Conservation (phyloP, 2,797 vertebrate genomes). For the Macropodus opercularis region DNA sequence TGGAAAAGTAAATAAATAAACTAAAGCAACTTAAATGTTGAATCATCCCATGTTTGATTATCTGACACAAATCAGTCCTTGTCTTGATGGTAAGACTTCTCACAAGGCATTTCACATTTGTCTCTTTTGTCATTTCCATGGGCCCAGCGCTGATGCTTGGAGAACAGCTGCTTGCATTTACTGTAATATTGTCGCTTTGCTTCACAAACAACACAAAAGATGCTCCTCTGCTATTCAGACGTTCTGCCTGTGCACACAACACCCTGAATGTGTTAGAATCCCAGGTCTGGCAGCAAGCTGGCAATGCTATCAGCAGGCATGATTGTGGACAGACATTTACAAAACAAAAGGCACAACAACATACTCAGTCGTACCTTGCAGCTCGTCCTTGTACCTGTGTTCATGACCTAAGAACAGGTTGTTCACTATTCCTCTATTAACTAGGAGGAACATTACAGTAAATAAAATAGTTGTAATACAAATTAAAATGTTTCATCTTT, state of each 20-base stretch:
- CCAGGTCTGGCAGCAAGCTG: constrained; percentile 1
- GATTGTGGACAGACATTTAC: constrained; percentile 1
- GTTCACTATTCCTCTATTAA: too few relatives aligned
- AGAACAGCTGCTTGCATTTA: constrained; percentile 23
- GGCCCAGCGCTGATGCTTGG: not conserved
- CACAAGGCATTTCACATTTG: not conserved
- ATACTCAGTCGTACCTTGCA: too few relatives aligned
- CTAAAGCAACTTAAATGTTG: too few relatives aligned
- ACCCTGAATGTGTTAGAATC: constrained; percentile 16
- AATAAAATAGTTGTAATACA: too few relatives aligned
- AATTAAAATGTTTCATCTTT: too few relatives aligned
- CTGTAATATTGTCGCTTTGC: constrained; percentile 17
- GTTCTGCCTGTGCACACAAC: constrained; percentile 15
- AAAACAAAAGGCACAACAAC: too few relatives aligned
- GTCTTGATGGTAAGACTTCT: not conserved
- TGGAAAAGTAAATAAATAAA: too few relatives aligned
- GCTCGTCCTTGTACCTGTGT: too few relatives aligned
- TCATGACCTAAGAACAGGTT: too few relatives aligned
- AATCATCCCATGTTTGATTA: not conserved
- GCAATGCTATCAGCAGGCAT: not conserved
- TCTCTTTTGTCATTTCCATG: not conserved
- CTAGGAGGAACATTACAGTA: too few relatives aligned
- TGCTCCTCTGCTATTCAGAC: not conserved
- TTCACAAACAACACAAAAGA: constrained; percentile 14
- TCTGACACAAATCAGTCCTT: not conserved